These are phyloP conservation scores for Agrochola litura DNA, from an alignment of 2,888 invertebrate genomes.

Conservation along the genomic window DNA sequence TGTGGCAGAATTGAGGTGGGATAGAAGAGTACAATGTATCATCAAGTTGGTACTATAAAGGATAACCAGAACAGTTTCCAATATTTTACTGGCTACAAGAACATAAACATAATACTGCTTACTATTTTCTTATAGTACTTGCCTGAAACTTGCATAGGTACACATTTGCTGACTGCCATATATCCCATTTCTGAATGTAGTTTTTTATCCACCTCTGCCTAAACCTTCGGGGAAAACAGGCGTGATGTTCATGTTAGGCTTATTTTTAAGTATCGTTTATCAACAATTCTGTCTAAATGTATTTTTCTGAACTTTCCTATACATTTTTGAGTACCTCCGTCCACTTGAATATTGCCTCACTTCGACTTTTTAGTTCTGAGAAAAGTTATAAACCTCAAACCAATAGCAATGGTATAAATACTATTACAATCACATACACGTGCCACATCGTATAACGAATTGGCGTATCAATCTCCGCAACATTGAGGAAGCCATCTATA, in stretches of 20 bases:
- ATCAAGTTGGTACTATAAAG: not conserved
- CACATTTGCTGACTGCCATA: not conserved
- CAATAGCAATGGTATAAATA: not conserved
- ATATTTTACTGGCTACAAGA: not conserved
- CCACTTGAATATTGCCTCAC: not conserved
- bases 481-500: conserved; percentile 28
- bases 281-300: not conserved
- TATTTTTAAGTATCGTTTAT: not conserved
- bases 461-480: conserved; percentile 34
- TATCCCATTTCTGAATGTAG: not conserved
- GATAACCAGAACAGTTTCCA: not conserved
- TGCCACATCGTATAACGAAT: conserved; percentile 18
- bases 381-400: not conserved
- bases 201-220: not conserved
- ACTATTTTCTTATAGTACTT: not conserved
- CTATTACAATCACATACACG: not conserved
- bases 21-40: not conserved
- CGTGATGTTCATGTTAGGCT: not conserved
- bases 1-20: not conserved
- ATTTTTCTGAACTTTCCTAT: not conserved
- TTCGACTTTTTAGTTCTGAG: not conserved
- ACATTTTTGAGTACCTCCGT: not conserved
- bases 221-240: not conserved
- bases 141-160: not conserved
- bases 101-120: not conserved